Base-by-base conservation (phyloP, 2,797 vertebrate species). In the Adrianichthys oophorus region DNA sequence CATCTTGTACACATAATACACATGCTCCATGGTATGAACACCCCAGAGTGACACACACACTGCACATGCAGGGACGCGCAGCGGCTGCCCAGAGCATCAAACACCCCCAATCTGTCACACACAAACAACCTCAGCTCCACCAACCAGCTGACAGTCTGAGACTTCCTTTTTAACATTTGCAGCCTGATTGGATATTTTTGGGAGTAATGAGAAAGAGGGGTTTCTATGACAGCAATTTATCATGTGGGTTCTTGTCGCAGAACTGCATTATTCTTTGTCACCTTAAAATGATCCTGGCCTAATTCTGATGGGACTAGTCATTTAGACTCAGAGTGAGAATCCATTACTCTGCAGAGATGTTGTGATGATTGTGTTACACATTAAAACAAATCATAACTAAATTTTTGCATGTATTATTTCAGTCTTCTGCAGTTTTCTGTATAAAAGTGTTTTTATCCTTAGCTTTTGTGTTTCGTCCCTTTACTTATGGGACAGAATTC, bases 181-280 rank as follows among this genome's bases (percentile, higher is more conserved):
- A 56, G 26, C 23, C 56, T 65, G 74, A 82, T 69, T 72, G 76
- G 71, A 68, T 55, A 60, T 58, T 74, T 77, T 40, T 14, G 54
- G 45, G 56, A 58, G 58, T n/a, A 14, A 48, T 44, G 48, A 49
- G 48, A 37, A 65, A 56, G 57, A 51, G 29, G 6, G 53, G 50
- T 47, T 12, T 15, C 1, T 51, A 15, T 52, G 68, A 68, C 70
- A 73, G 29, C 76, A 60, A 82, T 77, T 75, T 68, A 82, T 77
- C 1, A 55, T 16, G 2, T 1, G 15, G 42, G 49, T 18, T 62
- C 32, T 55, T 48, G 13, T 15, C 21, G 26, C 23, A 42, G 45
- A 18, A 49, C 19, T 65, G 12, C 56, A 62, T 65, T 56, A 52
- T 65, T 66, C 53, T 59, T 19, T 24, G 44, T 44, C 52, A 68